Conservation (phyloP, 1,140 invertebrate genomes). For the Apis cerana region DNA sequence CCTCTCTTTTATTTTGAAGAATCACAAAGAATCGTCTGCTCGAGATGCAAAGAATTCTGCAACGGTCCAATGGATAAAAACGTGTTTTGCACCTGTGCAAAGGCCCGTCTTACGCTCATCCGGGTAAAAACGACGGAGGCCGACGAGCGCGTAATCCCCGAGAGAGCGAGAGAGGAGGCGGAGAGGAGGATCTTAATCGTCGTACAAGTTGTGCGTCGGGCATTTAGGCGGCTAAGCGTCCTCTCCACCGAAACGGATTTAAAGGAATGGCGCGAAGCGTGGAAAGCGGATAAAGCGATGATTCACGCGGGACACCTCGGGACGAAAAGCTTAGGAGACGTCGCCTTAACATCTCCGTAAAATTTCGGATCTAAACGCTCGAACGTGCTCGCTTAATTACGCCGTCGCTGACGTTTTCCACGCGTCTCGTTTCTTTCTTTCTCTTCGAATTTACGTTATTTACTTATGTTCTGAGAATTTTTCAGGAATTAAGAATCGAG, state of each 20-base stretch:
- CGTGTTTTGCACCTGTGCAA: constrained; percentile 44
- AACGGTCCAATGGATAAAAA: no score
- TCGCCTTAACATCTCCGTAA: constrained; percentile 1
- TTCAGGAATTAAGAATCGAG: no score
- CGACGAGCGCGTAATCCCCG: constrained; percentile 51
- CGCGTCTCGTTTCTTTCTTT: no score
- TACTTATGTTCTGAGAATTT: no score
- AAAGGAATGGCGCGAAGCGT: neutral
- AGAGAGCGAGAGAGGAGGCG: neutral
- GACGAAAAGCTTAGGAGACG: no score
- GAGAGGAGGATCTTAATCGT: constrained; percentile 57
- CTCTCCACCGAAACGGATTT: constrained; percentile 35
- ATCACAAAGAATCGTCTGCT: neutral
- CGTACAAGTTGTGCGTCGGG: no score
- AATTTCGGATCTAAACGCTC: neutral
- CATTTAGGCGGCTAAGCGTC: constrained; percentile 38
- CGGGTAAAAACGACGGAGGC: constrained; percentile 46
- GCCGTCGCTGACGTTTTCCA: neutral
- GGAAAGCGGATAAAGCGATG: constrained; percentile 44
- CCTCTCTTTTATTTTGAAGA: neutral
- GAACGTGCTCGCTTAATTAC: constrained; percentile 4
- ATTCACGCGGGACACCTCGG: no score
- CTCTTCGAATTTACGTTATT: no score
- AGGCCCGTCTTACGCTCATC: neutral
- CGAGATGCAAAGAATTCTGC: no score